Evolutionary conservation across 1,140 invertebrate genomes (phyloP), one percentile per base, ranked within the genome.

Genomic region (Ostrea edulis): DNA sequence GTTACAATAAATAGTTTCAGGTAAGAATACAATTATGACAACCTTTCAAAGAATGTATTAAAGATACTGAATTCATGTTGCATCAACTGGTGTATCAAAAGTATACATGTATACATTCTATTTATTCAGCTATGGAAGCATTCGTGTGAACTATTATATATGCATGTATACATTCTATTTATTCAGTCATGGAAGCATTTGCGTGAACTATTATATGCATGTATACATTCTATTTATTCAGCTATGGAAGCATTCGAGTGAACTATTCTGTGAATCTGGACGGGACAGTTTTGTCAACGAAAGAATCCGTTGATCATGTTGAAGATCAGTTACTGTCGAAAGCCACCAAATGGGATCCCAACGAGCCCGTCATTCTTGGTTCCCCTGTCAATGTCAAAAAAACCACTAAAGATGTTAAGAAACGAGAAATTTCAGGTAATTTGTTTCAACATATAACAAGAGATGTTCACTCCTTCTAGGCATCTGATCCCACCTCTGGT

Each of bases 1-100:
- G 68, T 77, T 29, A 35, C 29, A 77, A 77, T 77, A 25, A 77
- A 77, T 77, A 35, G 68, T 29, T 77, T 77, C 25, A 77, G 68
- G 68, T 77, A 77, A 5, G 0, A n/a, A 44, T 44, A 44, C 35
- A 44, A 44, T 44, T 44, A 44, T 44, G 35, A 44, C 35, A 44
- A 44, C 1, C 35, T 44, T 44, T 44, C 5, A 1, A 44, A 44
- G 5, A 44, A 44, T 44, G 35, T 44, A 44, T 44, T 44, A 2
- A 44, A 44, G 35, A 44, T 44, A 2, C 35, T n/a, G n/a, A n/a
- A 44, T 44, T 44, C 35, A 44, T 44, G 35, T 44, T 44, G 35
- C 35, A 44, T 2, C 1, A 2, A 44, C 35, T 5, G 35, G 5
- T 44, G 5, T 44, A 44, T 44, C 5, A 44, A 44, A 44, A 44